Evolutionary conservation across 2,797 vertebrate species (phyloP).

Genomic region (Phataginus tricuspis): DNA sequence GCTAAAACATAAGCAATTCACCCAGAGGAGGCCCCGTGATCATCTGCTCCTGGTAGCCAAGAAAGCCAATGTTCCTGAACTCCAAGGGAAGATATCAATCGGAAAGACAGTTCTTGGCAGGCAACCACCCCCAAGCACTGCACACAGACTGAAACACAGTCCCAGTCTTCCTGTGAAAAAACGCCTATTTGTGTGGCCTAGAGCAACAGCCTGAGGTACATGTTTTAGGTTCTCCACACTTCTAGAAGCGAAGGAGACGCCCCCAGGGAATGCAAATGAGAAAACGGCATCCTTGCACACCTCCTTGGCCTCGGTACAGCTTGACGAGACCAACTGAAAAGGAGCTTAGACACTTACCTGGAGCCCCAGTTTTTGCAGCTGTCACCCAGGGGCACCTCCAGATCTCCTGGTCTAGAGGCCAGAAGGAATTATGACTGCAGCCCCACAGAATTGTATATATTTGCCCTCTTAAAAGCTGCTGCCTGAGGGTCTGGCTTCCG

Average conservation of each 20-base stretch:
- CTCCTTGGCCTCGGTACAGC: neutral
- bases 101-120: neutral
- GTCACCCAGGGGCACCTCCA: neutral
- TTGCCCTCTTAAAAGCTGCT: neutral
- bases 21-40: neutral
- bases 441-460: neutral
- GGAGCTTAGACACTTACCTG: neutral
- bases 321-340: neutral
- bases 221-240: neutral
- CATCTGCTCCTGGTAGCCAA: too few relatives aligned
- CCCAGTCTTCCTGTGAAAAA: neutral
- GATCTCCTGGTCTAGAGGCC: neutral
- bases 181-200: neutral
- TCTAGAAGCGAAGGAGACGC: neutral
- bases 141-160: neutral
- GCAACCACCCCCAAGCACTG: neutral
- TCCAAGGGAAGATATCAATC: neutral
- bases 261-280: neutral
- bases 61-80: neutral
- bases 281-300: neutral
- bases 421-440: neutral
- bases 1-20: neutral
- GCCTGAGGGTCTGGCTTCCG: neutral
- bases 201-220: neutral
- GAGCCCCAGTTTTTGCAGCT: neutral